Percentiles rank a stretch among this genome's conserved stretches.
phyloP scores from a whole-genome alignment of 2,797 vertebrate species.

The Synaphobranchus kaupii region DNA sequence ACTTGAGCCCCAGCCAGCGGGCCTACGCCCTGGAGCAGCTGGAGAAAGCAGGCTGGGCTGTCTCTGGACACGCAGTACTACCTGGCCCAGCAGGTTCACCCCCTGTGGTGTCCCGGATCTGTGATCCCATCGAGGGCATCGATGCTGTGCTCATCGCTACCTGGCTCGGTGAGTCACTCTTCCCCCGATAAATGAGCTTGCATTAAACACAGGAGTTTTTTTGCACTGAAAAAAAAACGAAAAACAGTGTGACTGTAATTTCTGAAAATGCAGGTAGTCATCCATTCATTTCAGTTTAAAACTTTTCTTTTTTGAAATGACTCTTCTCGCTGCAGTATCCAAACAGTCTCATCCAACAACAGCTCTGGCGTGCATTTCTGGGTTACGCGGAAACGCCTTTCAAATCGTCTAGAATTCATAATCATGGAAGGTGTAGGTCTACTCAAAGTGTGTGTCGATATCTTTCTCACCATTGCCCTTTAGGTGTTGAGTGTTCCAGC shows the following conservation, averaged over 20 bases:
- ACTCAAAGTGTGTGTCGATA: not conserved
- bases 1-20: constrained; percentile 85
- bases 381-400: no score
- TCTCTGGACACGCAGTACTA: constrained; percentile 92
- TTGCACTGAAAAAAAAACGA: no score
- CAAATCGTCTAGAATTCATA: no score
- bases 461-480: not conserved
- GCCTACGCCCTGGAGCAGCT: constrained; percentile 93
- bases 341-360: no score
- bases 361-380: no score
- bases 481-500: not conserved
- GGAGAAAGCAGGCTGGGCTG: constrained; percentile 89
- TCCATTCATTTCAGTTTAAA: no score
- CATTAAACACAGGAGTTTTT: not conserved
- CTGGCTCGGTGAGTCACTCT: constrained; percentile 84
- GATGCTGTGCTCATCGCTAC: constrained; percentile 89
- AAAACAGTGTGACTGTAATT: no score
- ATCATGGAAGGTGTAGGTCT: no score
- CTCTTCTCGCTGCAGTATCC: no score
- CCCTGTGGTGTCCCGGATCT: constrained; percentile 95
- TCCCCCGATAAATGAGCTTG: not conserved
- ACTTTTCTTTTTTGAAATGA: no score
- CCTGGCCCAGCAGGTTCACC: constrained; percentile 93
- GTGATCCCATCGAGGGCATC: constrained; percentile 95
- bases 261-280: no score